Conservation (phyloP, 2,797 vertebrate genomes). For the Danio jaintianensis region DNA sequence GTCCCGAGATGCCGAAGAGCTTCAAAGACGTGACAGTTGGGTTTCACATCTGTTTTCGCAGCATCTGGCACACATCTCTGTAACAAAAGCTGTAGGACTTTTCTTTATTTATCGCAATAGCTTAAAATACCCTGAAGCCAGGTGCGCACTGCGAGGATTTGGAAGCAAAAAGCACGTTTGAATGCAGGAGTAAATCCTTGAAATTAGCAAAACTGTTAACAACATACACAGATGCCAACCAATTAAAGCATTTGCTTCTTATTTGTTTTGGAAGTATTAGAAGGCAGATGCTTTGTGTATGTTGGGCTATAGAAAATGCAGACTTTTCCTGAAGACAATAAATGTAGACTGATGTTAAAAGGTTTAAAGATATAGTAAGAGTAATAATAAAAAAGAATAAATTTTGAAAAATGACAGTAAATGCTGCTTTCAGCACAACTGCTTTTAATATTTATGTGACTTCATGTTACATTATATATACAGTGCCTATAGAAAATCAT, state of each 20-base stretch:
- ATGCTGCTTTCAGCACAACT: too few species aligned
- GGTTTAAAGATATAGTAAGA: background rate
- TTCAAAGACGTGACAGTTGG: slow-evolving; percentile 22
- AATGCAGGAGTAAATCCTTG: slow-evolving; percentile 19
- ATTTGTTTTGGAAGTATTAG: background rate
- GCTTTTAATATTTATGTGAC: too few species aligned
- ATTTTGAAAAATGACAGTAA: too few species aligned
- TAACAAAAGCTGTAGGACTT: background rate
- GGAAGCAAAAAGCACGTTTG: background rate
- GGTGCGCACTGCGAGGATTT: slow-evolving; percentile 9
- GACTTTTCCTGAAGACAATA: background rate
- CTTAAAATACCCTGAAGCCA: slow-evolving; percentile 13
- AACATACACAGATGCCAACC: background rate
- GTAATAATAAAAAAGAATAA: too few species aligned
- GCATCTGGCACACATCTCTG: slow-evolving; percentile 1
- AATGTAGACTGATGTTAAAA: background rate
- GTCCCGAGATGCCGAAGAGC: slow-evolving; percentile 25
- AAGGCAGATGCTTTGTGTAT: background rate
- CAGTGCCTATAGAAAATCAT: too few species aligned
- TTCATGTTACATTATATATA: too few species aligned
- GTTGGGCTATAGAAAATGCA: too few species aligned
- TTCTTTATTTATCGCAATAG: slow-evolving; percentile 6
- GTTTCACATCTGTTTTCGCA: slow-evolving; percentile 24
- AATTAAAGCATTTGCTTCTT: background rate
- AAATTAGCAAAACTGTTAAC: slow-evolving; percentile 9